Evolutionary conservation across 1,140 invertebrate species (phyloP).

Genomic region (Hirudo medicinalis): DNA sequence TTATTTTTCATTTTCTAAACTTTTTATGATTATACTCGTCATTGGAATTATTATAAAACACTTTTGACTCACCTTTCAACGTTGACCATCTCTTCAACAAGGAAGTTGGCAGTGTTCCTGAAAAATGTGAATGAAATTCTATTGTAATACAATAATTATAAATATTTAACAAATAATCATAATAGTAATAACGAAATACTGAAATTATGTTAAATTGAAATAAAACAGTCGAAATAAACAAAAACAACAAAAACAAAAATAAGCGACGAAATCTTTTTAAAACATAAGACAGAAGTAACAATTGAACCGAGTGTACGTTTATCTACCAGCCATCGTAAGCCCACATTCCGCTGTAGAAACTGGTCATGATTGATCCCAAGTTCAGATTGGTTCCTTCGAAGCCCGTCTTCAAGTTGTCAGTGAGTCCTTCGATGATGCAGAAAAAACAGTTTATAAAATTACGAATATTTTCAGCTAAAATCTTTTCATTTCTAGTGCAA

Average conservation of each 20-base stretch:
- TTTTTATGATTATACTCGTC: conserved; percentile 8
- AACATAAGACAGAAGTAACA: too few species aligned
- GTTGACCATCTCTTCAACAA: conserved; percentile 90
- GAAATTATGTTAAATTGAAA: not conserved
- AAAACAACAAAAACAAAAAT: too few species aligned
- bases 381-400: conserved; percentile 35
- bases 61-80: conserved; percentile 57
- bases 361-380: conserved; percentile 39
- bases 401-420: conserved; percentile 42
- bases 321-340: conserved; percentile 46
- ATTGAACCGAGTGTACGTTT: not conserved
- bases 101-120: conserved; percentile 87
- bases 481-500: not conserved
- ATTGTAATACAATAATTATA: conserved; percentile 14
- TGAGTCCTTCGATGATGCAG: conserved; percentile 31
- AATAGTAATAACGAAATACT: not conserved
- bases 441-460: not conserved
- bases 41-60: not conserved
- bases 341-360: conserved; percentile 47
- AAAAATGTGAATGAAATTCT: too few species aligned
- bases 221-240: not conserved
- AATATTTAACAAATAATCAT: too few species aligned
- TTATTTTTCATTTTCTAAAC: conserved; percentile 7
- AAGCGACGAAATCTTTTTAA: too few species aligned
- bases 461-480: not conserved